These are phyloP conservation scores for Chloebia gouldiae DNA, from an alignment of 2,113 vertebrate genomes.

Conservation along the genomic window DNA sequence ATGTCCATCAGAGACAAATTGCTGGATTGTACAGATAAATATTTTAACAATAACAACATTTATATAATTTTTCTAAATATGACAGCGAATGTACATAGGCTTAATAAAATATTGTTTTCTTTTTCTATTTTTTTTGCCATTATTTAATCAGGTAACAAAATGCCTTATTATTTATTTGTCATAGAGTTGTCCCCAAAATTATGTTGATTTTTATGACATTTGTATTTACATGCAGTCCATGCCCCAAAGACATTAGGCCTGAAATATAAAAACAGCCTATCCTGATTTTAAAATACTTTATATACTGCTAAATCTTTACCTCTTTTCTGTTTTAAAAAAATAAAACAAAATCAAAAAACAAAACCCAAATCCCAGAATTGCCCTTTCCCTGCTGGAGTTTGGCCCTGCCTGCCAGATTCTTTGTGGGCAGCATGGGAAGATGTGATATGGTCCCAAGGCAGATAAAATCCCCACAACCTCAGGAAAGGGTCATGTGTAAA, in stretches of 20 bases:
- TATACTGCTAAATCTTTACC: not conserved
- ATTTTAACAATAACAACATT: not conserved
- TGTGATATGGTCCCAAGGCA: not conserved
- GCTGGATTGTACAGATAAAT: not conserved
- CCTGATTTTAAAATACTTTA: not conserved
- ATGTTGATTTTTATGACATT: not conserved
- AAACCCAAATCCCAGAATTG: not conserved
- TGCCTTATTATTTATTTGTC: not conserved
- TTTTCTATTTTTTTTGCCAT: not conserved
- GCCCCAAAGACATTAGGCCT: not conserved
- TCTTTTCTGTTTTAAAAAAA: not conserved
- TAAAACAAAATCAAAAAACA: not conserved
- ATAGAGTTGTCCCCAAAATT: not conserved
- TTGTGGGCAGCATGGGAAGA: not conserved
- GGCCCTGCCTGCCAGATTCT: not conserved
- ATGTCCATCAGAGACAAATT: not conserved
- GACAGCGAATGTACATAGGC: not conserved
- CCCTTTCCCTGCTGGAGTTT: not conserved
- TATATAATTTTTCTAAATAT: not conserved
- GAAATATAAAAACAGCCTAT: not conserved
- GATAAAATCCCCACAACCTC: not conserved
- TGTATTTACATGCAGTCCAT: not conserved
- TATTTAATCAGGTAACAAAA: not conserved
- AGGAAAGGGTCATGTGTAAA: not conserved
- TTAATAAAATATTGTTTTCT: not conserved